Evolutionary conservation across 2,888 invertebrate genomes (phyloP), one percentile per base, ranked within the genome.

Genomic region (Cremastobaeus sp.): DNA sequence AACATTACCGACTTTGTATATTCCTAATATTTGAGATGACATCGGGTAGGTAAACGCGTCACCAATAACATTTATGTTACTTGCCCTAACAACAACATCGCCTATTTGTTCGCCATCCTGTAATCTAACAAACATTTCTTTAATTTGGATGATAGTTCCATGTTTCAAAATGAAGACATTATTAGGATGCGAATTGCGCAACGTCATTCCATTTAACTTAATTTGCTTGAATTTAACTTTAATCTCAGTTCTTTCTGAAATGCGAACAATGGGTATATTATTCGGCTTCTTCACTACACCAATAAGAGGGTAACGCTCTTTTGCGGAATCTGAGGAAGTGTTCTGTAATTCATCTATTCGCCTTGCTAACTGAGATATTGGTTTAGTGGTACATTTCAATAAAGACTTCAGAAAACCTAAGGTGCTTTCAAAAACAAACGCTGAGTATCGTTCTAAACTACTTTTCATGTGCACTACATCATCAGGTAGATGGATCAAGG

Each of bases 401-500:
- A 66, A 21, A 37, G 20, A 37, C 20, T 35, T 66, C 32, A 66
- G 20, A 47, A 66, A 66, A 3, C 60, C 54, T 8, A 45, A 37
- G 47, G 25, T 35, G 28, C 37, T 60, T 41, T 69, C 60, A 43
- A 68, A 68, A 28, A 37, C 15, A 25, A 65, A 65, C 8, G 64
- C 60, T 14, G 64, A 64, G n/a, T 32, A 43, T n/a, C 52, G 12
- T 64, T 64, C 62, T 32, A 65, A 48, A 35, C 35, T 25, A 2
- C 48, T 25, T 11, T 62, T 47, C 64, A 70, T 34, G 64, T 57
- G 12, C n/a, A 25, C 17, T 1, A 70, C 70, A 45, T 76, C 76
- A 37, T 74, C 70, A 8, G 66, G 1, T 14, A 76, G 3, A 20
- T 76, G 76, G 28, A 76, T 55, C 20, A 76, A 55, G 60, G 65